Evolutionary conservation across 1,140 invertebrate genomes (phyloP).

Genomic region (Aricia agestis): DNA sequence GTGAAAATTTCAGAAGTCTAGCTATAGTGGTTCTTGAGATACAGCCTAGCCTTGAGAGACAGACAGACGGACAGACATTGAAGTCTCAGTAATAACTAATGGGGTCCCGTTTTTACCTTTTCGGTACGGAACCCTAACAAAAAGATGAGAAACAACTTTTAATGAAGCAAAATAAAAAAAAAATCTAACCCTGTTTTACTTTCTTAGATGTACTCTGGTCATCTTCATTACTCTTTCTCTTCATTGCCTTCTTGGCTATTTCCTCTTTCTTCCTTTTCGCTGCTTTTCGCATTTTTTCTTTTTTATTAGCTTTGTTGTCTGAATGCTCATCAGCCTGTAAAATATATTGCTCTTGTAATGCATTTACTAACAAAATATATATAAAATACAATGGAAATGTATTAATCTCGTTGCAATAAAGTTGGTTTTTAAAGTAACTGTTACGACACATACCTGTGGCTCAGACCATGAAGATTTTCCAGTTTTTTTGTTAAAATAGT

Average conservation of each 20-base stretch:
- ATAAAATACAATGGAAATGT: neutral
- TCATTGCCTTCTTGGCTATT: constrained; percentile 35
- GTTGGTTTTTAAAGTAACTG: neutral
- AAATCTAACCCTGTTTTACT: constrained; percentile 39
- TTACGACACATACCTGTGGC: constrained; percentile 59
- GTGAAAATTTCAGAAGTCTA: too few relatives aligned
- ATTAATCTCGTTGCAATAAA: neutral
- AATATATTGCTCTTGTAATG: constrained; percentile 12
- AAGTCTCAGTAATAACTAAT: too few relatives aligned
- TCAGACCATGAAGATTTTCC: constrained; percentile 65
- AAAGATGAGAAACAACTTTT: too few relatives aligned
- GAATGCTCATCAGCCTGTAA: constrained; percentile 32
- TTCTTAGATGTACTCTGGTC: constrained; percentile 38
- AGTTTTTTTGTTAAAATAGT: constrained; percentile 66
- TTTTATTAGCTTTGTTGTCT: constrained; percentile 40
- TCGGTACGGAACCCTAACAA: too few relatives aligned
- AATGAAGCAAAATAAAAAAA: too few relatives aligned
- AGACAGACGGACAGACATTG: too few relatives aligned
- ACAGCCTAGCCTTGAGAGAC: too few relatives aligned
- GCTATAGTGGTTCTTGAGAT: too few relatives aligned
- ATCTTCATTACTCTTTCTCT: constrained; percentile 52
- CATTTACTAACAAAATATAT: neutral
- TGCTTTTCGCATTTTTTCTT: constrained; percentile 36
- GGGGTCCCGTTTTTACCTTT: too few relatives aligned
- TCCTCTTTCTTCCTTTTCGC: constrained; percentile 45